phyloP scores from a whole-genome alignment of 1,140 invertebrate genomes.

The Cylas formicarius region DNA sequence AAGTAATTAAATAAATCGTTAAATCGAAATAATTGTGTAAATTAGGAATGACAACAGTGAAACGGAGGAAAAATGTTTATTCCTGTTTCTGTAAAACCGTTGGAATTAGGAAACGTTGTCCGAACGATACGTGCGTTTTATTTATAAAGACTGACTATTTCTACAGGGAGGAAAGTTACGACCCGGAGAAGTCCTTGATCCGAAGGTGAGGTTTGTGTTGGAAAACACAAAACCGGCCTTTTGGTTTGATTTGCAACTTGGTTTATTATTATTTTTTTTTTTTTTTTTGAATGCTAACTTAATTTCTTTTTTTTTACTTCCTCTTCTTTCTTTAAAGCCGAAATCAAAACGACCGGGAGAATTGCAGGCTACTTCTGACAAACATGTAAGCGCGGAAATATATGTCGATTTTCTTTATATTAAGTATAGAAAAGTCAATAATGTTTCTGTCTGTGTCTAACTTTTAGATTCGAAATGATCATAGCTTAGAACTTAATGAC shows the following conservation, averaged over 20 bases:
- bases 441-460: slow-evolving; percentile 41
- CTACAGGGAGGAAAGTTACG: slow-evolving; percentile 55
- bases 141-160: no score
- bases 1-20: no score
- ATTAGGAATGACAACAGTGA: no score
- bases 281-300: slow-evolving; percentile 27
- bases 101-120: no score
- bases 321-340: slow-evolving; percentile 40
- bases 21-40: no score
- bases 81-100: no score
- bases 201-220: slow-evolving; percentile 67
- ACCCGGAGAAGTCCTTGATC: slow-evolving; percentile 69
- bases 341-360: slow-evolving; percentile 46
- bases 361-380: slow-evolving; percentile 43
- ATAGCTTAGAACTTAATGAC: slow-evolving; percentile 17
- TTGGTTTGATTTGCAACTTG: slow-evolving; percentile 28
- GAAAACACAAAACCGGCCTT: slow-evolving; percentile 55
- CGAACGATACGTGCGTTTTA: no score
- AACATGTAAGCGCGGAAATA: slow-evolving; percentile 45
- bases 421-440: slow-evolving; percentile 28
- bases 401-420: slow-evolving; percentile 22
- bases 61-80: no score
- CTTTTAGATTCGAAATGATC: slow-evolving; percentile 29
- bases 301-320: slow-evolving; percentile 20
- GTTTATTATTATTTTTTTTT: slow-evolving; percentile 31